Percentiles rank a stretch among this genome's conserved stretches.
Conservation (phyloP, 2,888 invertebrate species). For the Ophion obscuratus region DNA sequence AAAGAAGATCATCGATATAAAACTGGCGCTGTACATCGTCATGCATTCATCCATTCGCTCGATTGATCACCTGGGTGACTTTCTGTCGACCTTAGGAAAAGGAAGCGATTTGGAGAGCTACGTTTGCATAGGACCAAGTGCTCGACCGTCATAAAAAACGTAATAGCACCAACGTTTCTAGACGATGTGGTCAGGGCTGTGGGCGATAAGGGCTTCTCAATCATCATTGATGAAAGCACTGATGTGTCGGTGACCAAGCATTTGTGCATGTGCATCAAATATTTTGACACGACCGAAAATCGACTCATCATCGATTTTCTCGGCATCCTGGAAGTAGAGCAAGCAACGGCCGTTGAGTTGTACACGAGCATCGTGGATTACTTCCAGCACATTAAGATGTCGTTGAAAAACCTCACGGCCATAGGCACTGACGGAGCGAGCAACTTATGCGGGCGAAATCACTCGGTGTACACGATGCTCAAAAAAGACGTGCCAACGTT, state of each 20-base stretch:
- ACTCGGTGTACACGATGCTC: conserved; percentile 64
- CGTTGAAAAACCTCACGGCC: conserved; percentile 67
- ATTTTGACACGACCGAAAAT: conserved; percentile 59
- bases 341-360: conserved; percentile 49
- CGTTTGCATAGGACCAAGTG: conserved; percentile 69
- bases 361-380: conserved; percentile 40
- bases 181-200: conserved; percentile 63
- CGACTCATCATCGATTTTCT: conserved; percentile 67
- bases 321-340: conserved; percentile 63
- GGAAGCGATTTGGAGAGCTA: conserved; percentile 48
- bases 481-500: conserved; percentile 65
- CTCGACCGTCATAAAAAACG: conserved; percentile 64
- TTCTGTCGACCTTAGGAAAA: conserved; percentile 55
- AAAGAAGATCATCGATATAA: conserved; percentile 62
- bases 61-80: conserved; percentile 66
- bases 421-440: conserved; percentile 71
- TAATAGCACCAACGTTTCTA: conserved; percentile 63
- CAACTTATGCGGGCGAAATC: conserved; percentile 69
- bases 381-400: conserved; percentile 41
- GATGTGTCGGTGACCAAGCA: conserved; percentile 68
- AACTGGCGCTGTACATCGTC: conserved; percentile 58
- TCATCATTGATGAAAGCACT: conserved; percentile 69
- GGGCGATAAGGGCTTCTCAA: conserved; percentile 57
- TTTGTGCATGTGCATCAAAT: conserved; percentile 64
- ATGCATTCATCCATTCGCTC: conserved; percentile 65